Conservation (phyloP, 2,888 invertebrate genomes). For the Rosalia funebris region DNA sequence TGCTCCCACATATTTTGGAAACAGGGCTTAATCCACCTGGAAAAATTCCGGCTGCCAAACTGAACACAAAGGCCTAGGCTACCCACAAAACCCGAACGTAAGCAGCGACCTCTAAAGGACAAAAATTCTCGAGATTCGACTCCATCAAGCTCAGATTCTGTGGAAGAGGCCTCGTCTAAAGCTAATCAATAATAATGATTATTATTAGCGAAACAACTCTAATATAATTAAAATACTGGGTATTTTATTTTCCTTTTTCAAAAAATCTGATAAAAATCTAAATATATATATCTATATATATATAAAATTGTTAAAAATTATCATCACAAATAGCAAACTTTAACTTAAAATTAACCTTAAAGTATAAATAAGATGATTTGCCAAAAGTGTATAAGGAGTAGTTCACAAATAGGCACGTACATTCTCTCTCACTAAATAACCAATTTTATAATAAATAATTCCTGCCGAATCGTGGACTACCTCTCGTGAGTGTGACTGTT, state of each 20-base stretch:
- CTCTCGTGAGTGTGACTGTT: conserved; percentile 19
- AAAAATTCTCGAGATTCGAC: neutral
- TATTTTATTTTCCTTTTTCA: conserved; percentile 49
- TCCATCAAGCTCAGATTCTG: conserved; percentile 33
- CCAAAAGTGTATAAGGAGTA: conserved; percentile 19
- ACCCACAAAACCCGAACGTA: conserved; percentile 41
- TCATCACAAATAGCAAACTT: conserved; percentile 60
- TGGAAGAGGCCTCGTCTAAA: conserved; percentile 47
- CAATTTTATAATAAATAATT: conserved; percentile 41
- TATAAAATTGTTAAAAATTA: conserved; percentile 58
- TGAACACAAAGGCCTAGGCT: conserved; percentile 52
- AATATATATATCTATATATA: conserved; percentile 51
- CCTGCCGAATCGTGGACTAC: conserved; percentile 31
- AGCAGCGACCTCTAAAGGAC: conserved; percentile 6
- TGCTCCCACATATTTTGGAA: conserved; percentile 13
- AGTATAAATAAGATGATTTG: conserved; percentile 35
- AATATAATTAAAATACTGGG: conserved; percentile 58
- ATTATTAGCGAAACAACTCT: conserved; percentile 42
- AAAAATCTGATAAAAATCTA: conserved; percentile 55
- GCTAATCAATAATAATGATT: conserved; percentile 44
- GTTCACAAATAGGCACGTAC: neutral
- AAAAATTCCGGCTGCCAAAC: conserved; percentile 52
- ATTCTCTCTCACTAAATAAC: conserved; percentile 27
- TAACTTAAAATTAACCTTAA: conserved; percentile 47
- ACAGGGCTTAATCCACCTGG: conserved; percentile 36